A percentile compares a stretch with the other conserved stretches of the same genome.
These are phyloP conservation scores for Crotalus adamanteus DNA, from an alignment of 2,797 vertebrate species.

Conservation along the genomic window DNA sequence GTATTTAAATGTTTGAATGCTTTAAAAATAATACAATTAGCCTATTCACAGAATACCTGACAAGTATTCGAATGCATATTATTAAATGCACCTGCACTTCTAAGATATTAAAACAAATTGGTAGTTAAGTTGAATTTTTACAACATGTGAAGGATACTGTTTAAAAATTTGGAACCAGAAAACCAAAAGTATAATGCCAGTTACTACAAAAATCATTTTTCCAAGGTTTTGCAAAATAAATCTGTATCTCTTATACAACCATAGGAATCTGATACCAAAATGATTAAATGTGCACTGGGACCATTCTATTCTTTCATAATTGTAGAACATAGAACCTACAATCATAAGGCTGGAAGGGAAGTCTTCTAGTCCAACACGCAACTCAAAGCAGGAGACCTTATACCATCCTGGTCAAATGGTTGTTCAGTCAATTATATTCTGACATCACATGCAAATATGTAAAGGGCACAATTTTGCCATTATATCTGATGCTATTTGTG, in stretches of 20 bases:
- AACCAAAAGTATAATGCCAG: background rate
- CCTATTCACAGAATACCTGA: background rate
- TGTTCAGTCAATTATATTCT: background rate
- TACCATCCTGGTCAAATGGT: background rate
- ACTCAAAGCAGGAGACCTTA: background rate
- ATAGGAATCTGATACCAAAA: background rate
- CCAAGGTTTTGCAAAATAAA: background rate
- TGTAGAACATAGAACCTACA: background rate
- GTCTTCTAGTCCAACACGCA: background rate
- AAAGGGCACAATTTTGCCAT: background rate
- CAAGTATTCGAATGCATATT: background rate
- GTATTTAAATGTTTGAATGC: background rate
- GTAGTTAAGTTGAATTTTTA: background rate
- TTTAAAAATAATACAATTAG: background rate
- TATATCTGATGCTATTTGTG: background rate
- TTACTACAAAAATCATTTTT: rapidly evolving
- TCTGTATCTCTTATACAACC: background rate
- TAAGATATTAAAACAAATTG: background rate
- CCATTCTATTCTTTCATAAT: background rate
- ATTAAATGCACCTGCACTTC: background rate
- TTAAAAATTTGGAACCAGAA: background rate
- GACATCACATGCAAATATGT: background rate
- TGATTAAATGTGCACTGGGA: background rate
- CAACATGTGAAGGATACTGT: background rate
- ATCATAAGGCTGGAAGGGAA: background rate